Evolutionary conservation across 2,113 vertebrate genomes (phyloP).

Genomic region (Oceanodroma tethys): DNA sequence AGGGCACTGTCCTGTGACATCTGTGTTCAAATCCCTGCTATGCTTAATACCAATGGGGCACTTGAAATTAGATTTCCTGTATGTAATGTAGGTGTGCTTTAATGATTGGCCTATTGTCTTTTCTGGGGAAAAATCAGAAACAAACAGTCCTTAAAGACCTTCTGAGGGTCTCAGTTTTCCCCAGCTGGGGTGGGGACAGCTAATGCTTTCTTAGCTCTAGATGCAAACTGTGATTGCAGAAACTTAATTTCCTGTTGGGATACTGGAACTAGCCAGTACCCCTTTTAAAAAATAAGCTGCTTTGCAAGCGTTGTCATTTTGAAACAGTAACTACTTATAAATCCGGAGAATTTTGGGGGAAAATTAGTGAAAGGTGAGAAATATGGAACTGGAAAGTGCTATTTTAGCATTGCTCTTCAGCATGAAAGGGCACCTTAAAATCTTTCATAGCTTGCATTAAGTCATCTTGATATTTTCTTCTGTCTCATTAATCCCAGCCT

Average conservation of each 20-base stretch:
- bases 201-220: not conserved
- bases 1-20: not conserved
- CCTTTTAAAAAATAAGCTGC: not conserved
- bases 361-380: not conserved
- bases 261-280: not conserved
- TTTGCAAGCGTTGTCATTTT: not conserved
- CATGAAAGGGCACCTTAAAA: not conserved
- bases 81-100: not conserved
- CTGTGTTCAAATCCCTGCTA: not conserved
- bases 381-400: not conserved
- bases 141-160: not conserved
- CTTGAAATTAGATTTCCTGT: not conserved
- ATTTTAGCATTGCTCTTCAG: not conserved
- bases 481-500: not conserved
- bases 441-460: not conserved
- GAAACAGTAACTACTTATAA: not conserved
- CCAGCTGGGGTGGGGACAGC: not conserved
- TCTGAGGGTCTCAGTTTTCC: not conserved
- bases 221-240: not conserved
- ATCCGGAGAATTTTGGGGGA: not conserved
- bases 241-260: not conserved
- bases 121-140: not conserved
- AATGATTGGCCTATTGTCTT: not conserved
- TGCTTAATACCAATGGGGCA: not conserved
- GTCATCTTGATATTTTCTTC: not conserved